Evolutionary conservation across 2,113 vertebrate species (phyloP).

Genomic region (Malaclemys terrapin): DNA sequence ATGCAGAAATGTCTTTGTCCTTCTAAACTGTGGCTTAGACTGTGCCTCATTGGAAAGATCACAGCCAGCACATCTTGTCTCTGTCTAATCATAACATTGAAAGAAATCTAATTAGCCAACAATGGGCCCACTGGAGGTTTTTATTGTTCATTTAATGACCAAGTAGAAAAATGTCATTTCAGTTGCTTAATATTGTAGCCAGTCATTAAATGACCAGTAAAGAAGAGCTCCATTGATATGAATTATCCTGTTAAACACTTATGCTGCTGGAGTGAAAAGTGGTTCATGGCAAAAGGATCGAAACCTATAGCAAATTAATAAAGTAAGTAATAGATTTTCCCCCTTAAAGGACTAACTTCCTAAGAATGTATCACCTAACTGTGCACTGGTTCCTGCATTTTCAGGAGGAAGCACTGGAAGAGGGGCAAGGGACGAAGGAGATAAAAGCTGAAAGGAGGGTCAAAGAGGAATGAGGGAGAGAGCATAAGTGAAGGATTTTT

Average conservation of each 20-base stretch:
- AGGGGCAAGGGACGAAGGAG: slow-evolving; percentile 21
- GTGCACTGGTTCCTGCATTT: neutral
- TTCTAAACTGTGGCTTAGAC: slow-evolving; percentile 1
- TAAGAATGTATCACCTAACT: neutral
- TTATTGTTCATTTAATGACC: slow-evolving; percentile 2
- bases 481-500: slow-evolving; percentile 30
- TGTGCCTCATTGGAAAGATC: slow-evolving; percentile 25
- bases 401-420: slow-evolving; percentile 44
- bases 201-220: neutral
- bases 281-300: neutral
- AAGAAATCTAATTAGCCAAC: slow-evolving; percentile 39
- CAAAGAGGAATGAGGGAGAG: slow-evolving; percentile 41
- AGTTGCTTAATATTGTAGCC: neutral
- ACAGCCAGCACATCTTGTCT: slow-evolving; percentile 38
- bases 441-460: neutral
- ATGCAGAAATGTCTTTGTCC: slow-evolving; percentile 55
- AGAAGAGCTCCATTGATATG: neutral
- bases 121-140: slow-evolving; percentile 26
- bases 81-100: slow-evolving; percentile 33
- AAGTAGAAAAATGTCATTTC: slow-evolving; percentile 6
- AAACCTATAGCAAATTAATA: neutral
- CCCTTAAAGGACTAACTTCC: neutral
- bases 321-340: neutral
- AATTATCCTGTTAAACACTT: neutral
- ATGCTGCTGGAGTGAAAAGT: neutral